These are phyloP conservation scores for Apostichopus leukothele DNA, from an alignment of 53 echinoderm and acorn worm genomes.

Conservation along the genomic window DNA sequence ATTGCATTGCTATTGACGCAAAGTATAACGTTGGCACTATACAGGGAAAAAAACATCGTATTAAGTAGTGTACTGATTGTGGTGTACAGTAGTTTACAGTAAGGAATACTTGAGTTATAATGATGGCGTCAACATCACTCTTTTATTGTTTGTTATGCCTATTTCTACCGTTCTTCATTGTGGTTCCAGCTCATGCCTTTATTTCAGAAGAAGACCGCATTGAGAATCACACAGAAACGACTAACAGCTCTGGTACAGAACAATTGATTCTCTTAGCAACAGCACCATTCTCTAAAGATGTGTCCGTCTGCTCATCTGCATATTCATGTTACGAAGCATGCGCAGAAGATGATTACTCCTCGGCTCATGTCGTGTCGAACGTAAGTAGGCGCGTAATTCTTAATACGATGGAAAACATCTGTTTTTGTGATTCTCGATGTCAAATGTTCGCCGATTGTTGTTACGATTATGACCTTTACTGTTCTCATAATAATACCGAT, in stretches of 20 bases:
- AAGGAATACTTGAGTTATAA: not conserved
- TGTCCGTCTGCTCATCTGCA: slow-evolving; percentile 10
- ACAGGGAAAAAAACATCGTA: no score
- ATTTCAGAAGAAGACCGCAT: not conserved
- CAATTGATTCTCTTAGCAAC: not conserved
- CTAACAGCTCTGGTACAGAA: not conserved
- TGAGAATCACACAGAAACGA: not conserved
- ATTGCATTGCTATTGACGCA: no score
- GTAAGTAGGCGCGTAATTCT: not conserved
- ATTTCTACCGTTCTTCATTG: not conserved
- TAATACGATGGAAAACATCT: slow-evolving; percentile 39
- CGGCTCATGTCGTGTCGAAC: not conserved
- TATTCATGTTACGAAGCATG: slow-evolving; percentile 29
- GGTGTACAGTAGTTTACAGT: no score
- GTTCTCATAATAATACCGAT: not conserved
- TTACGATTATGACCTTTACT: slow-evolving; percentile 58
- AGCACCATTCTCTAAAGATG: not conserved
- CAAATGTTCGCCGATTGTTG: slow-evolving; percentile 80
- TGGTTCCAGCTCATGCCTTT: not conserved
- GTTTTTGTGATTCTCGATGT: slow-evolving; percentile 82
- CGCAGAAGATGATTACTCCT: not conserved
- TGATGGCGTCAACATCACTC: not conserved
- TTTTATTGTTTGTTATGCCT: not conserved
- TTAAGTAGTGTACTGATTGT: no score
- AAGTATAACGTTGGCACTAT: no score